phyloP scores from a whole-genome alignment of 2,113 vertebrate species.

The Pao palembangensis region DNA sequence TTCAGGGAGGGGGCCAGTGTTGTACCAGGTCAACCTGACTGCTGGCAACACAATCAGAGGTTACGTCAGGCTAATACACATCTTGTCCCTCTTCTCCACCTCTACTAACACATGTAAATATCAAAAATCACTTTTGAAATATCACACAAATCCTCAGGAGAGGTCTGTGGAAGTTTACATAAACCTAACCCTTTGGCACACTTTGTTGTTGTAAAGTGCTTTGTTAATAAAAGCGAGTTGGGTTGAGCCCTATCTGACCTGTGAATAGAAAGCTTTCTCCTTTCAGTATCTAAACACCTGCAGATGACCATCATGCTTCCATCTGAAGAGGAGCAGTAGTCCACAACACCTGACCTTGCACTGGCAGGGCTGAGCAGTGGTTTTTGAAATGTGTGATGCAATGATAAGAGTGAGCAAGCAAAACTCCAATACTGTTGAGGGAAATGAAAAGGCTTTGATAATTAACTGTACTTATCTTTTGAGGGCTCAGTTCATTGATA shows the following conservation, averaged over 20 bases:
- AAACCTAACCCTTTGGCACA: too few relatives aligned
- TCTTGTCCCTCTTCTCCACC: too few relatives aligned
- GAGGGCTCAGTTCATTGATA: conserved; percentile 32
- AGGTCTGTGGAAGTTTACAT: too few relatives aligned
- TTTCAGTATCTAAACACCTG: too few relatives aligned
- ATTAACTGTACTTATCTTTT: conserved; percentile 32
- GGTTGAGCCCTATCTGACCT: too few relatives aligned
- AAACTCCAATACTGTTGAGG: conserved; percentile 16
- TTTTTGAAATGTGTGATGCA: conserved; percentile 13
- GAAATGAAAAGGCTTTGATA: conserved; percentile 39
- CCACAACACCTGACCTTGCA: conserved; percentile 2
- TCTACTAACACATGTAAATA: too few relatives aligned
- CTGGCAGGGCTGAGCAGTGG: conserved; percentile 24
- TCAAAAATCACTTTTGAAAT: too few relatives aligned
- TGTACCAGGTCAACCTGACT: conserved; percentile 2
- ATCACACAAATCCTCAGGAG: too few relatives aligned
- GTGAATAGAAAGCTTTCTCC: too few relatives aligned
- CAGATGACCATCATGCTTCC: too few relatives aligned
- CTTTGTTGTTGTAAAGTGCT: too few relatives aligned
- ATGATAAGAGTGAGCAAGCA: conserved; percentile 37
- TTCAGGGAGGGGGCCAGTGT: not conserved
- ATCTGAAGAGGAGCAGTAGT: conserved; percentile 29
- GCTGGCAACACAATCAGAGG: not conserved
- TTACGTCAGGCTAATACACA: not conserved
- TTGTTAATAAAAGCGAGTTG: too few relatives aligned